These are phyloP conservation scores for Phalangium opilio DNA, from an alignment of 2,888 invertebrate species.

Conservation along the genomic window DNA sequence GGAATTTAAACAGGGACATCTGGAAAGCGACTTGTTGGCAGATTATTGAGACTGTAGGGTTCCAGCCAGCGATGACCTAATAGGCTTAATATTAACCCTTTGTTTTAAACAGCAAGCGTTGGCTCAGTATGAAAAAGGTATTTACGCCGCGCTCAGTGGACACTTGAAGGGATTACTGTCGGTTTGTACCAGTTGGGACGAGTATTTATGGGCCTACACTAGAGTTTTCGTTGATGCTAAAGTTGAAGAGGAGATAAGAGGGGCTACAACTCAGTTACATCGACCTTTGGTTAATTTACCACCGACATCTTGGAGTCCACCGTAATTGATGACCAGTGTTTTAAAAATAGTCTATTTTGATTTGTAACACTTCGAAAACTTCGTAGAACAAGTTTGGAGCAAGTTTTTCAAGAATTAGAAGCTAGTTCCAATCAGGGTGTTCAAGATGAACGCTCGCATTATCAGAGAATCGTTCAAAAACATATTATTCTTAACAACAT, in stretches of 20 bases:
- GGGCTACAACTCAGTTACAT: slow-evolving; percentile 35
- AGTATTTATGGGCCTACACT: slow-evolving; percentile 75
- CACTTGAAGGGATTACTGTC: slow-evolving; percentile 59
- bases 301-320: slow-evolving; percentile 21
- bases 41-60: slow-evolving; percentile 28
- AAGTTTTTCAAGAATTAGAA: slow-evolving; percentile 50
- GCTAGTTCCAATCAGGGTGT: slow-evolving; percentile 34
- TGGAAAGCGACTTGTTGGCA: slow-evolving; percentile 43
- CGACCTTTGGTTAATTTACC: slow-evolving; percentile 23
- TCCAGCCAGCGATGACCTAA: neutral
- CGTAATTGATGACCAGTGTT: slow-evolving; percentile 6
- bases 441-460: slow-evolving; percentile 42
- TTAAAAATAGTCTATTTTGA: slow-evolving; percentile 3
- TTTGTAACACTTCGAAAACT: slow-evolving; percentile 2
- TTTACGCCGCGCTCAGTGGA: slow-evolving; percentile 66
- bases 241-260: slow-evolving; percentile 61
- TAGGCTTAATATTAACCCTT: neutral
- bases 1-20: slow-evolving; percentile 49
- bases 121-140: slow-evolving; percentile 38
- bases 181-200: slow-evolving; percentile 69
- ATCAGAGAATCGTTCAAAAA: slow-evolving; percentile 50
- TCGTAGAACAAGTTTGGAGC: slow-evolving; percentile 47
- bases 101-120: slow-evolving; percentile 9
- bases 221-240: slow-evolving; percentile 50
- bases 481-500: slow-evolving; percentile 64